Evolutionary conservation across 2,797 vertebrate species (phyloP).

Genomic region (Alauda arvensis): DNA sequence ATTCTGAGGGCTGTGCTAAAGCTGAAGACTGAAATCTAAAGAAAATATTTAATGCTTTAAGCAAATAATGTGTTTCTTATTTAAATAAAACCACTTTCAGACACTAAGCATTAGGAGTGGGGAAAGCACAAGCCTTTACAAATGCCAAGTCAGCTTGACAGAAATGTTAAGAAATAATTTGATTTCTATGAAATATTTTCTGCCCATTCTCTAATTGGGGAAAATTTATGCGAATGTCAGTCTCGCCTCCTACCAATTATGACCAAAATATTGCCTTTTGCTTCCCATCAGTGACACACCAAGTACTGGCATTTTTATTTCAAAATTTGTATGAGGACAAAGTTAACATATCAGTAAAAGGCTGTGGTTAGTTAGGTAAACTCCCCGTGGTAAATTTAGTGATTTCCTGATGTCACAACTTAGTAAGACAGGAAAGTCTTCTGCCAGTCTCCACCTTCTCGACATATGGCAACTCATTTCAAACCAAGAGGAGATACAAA

Average conservation of each 20-base stretch:
- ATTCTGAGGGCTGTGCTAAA: not conserved
- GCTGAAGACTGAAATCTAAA: not conserved
- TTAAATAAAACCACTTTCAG: not conserved
- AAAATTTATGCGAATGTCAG: constrained; percentile 39
- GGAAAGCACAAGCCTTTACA: constrained; percentile 25
- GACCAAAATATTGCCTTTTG: constrained; percentile 54
- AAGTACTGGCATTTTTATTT: constrained; percentile 43
- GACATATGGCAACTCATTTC: constrained; percentile 38
- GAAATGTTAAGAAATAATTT: constrained; percentile 15
- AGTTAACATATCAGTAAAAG: constrained; percentile 43
- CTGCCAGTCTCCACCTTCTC: constrained; percentile 19
- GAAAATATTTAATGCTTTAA: not conserved
- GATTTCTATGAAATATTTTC: constrained; percentile 44
- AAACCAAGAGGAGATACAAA: constrained; percentile 37
- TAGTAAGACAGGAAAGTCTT: constrained; percentile 51
- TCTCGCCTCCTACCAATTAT: constrained; percentile 30
- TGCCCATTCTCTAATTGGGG: constrained; percentile 19
- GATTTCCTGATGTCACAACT: constrained; percentile 39
- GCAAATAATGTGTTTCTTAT: not conserved
- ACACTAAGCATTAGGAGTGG: not conserved
- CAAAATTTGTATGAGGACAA: constrained; percentile 37
- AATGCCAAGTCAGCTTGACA: not conserved
- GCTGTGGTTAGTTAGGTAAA: constrained; percentile 65
- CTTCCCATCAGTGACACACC: constrained; percentile 57
- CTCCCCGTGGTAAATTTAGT: constrained; percentile 52